Conservation (phyloP, 2,888 invertebrate species). For the Drosophila atripex region DNA sequence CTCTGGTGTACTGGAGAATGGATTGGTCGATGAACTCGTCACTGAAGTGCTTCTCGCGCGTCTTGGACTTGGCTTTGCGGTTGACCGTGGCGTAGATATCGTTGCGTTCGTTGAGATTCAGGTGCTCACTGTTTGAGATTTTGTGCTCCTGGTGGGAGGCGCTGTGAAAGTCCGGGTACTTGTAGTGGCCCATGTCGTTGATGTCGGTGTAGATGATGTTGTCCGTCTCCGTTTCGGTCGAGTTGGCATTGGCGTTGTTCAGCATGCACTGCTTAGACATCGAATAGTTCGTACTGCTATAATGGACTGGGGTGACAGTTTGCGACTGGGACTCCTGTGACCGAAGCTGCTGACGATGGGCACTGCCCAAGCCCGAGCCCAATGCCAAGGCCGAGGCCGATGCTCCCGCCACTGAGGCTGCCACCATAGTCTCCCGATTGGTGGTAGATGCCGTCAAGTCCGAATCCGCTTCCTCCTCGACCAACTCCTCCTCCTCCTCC, state of each 20-base stretch:
- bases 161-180: constrained; percentile 77
- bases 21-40: constrained; percentile 84
- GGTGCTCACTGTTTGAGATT: constrained; percentile 81
- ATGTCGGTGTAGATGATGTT: constrained; percentile 84
- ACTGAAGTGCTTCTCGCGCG: constrained; percentile 82
- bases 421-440: constrained; percentile 85
- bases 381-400: constrained; percentile 58
- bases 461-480: constrained; percentile 84
- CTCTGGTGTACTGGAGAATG: constrained; percentile 81
- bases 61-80: constrained; percentile 83
- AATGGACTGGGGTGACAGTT: constrained; percentile 84
- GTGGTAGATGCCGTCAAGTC: constrained; percentile 85
- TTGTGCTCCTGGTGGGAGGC: constrained; percentile 78
- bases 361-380: constrained; percentile 78
- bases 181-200: constrained; percentile 83
- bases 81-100: constrained; percentile 84
- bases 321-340: constrained; percentile 83
- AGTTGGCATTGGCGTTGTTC: constrained; percentile 82
- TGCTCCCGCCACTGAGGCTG: constrained; percentile 73
- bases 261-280: constrained; percentile 84
- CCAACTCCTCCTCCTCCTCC: constrained; percentile 82
- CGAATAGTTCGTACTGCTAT: constrained; percentile 85
- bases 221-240: constrained; percentile 84
- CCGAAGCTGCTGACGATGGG: constrained; percentile 83
- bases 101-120: constrained; percentile 81